Evolutionary conservation across 2,797 vertebrate genomes (phyloP).

Genomic region (Pyrocephalus nanus): DNA sequence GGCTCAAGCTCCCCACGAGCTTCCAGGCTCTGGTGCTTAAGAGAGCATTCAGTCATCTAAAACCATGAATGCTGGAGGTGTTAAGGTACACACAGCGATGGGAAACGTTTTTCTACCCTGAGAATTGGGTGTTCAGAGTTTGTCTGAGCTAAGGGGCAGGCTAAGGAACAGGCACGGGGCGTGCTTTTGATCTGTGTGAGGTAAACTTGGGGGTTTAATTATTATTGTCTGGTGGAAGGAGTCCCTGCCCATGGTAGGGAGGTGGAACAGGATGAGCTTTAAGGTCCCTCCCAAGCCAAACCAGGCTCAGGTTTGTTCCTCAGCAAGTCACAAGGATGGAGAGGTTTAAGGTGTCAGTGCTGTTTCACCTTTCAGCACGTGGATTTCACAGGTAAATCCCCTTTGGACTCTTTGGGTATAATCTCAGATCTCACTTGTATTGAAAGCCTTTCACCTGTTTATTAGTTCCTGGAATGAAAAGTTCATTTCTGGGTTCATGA

Average conservation of each 20-base stretch:
- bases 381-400: background rate
- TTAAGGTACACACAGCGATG: background rate
- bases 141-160: background rate
- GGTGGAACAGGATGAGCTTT: background rate
- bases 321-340: fast-evolving
- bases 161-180: fast-evolving
- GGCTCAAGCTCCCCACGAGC: background rate
- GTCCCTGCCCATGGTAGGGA: background rate
- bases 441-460: background rate
- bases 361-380: background rate
- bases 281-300: background rate
- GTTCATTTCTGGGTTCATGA: background rate
- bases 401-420: background rate
- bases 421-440: fast-evolving
- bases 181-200: background rate
- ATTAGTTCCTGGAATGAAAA: background rate
- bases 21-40: background rate
- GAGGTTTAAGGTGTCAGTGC: background rate
- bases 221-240: background rate
- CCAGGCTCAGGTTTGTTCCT: background rate
- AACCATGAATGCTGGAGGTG: background rate
- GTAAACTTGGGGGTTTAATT: background rate
- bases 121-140: background rate
- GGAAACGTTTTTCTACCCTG: background rate
- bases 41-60: background rate